Evolutionary conservation across 1,140 invertebrate genomes (phyloP).

Genomic region (Drosophila arawakana): DNA sequence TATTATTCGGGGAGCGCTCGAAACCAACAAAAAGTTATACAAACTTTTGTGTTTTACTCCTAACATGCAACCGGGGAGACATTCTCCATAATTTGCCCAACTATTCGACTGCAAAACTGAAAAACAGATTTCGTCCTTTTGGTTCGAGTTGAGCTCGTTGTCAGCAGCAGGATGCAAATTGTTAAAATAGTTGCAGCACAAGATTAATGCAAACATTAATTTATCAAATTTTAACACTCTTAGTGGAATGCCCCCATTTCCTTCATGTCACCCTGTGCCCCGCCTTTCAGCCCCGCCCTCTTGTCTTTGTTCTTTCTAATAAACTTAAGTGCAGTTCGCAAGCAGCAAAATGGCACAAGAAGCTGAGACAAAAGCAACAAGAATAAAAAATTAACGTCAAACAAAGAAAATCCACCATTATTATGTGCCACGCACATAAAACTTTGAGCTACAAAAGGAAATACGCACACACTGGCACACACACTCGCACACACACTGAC

Average conservation of each 20-base stretch:
- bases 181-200: slow-evolving; percentile 59
- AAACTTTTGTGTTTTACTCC: slow-evolving; percentile 43
- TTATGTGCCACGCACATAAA: slow-evolving; percentile 80
- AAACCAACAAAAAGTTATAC: slow-evolving; percentile 32
- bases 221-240: slow-evolving; percentile 71
- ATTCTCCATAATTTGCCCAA: slow-evolving; percentile 69
- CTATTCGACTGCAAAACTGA: slow-evolving; percentile 70
- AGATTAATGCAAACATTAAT: slow-evolving; percentile 71
- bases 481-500: slow-evolving; percentile 10
- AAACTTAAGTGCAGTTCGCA: slow-evolving; percentile 79
- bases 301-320: slow-evolving; percentile 73
- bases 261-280: not conserved
- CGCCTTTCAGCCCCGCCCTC: not conserved
- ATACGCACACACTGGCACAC: slow-evolving; percentile 17
- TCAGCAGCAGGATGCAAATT: slow-evolving; percentile 65
- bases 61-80: slow-evolving; percentile 70
- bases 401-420: slow-evolving; percentile 84
- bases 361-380: slow-evolving; percentile 70
- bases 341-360: slow-evolving; percentile 39
- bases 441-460: slow-evolving; percentile 48
- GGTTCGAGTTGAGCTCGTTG: slow-evolving; percentile 4
- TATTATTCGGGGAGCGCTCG: slow-evolving; percentile 75
- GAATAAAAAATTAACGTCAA: slow-evolving; percentile 83
- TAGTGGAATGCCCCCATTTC: slow-evolving; percentile 10
- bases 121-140: slow-evolving; percentile 62